Evolutionary conservation across 2,888 invertebrate species (phyloP), one percentile per base, ranked within the genome.

Genomic region (Steinernema scapterisci): DNA sequence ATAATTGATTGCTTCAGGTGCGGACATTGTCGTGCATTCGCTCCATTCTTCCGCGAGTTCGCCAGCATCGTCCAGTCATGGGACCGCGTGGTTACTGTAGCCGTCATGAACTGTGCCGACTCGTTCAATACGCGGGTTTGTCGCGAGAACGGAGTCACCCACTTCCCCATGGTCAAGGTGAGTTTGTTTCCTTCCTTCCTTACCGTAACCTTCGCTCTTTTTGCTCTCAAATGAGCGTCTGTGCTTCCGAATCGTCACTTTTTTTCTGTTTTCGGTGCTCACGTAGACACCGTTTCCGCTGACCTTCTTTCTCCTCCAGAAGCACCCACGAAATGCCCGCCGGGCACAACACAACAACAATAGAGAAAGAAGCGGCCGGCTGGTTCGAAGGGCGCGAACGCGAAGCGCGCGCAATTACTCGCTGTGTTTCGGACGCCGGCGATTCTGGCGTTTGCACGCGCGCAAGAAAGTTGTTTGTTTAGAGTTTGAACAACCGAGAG

Each of bases 11-110:
- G 31, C 27, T 77, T 27, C 79, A 85, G 85, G 86, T 97, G 97
- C 88, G 97, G 97, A 0, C 95, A 94, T 88, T 97, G 97, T 87
- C 92, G 93, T 82, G 90, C 92, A 38, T 97, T 95, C 89, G 94
- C 95, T 0, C 95, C 95, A 0, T 86, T 79, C 63, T 97, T 93
- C 91, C 95, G 94, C 88, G 89, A 91, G 31, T 89, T 96, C 73
- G 95, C 94, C 0, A 89, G 90, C 9, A 81, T 86, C 70, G 82
- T 88, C 21, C 54, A 70, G 31, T 46, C 72, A 13, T 81, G 81
- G 81, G 51, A 73, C 31, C 76, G 77, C 19, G 79, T 82, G 13
- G 78, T 77, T 27, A 76, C 77, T 44, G 79, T 86, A 9, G 81
- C 84, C 7, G 86, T 83, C 38, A 84, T 86, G 73, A 86, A 86